These are phyloP conservation scores for Nomada ruficornis DNA, from an alignment of 2,888 invertebrate species.

Conservation along the genomic window DNA sequence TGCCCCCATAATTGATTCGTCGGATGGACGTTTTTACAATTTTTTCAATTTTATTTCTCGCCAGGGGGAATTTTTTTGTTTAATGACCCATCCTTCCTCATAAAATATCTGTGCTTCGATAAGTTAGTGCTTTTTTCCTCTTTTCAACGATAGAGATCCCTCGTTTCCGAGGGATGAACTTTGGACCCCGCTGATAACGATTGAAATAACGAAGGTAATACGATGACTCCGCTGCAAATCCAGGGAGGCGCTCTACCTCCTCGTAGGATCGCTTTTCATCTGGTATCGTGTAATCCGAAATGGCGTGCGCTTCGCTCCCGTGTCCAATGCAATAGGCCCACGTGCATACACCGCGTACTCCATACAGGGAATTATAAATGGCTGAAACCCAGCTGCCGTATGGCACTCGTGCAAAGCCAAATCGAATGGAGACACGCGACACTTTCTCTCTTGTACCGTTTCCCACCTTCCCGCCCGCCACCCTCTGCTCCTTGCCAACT, in stretches of 20 bases:
- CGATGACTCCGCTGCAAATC: conserved; percentile 53
- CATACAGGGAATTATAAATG: conserved; percentile 73
- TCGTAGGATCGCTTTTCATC: conserved; percentile 55
- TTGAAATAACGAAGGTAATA: conserved; percentile 35
- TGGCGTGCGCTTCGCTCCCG: conserved; percentile 67
- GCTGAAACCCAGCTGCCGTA: conserved; percentile 69
- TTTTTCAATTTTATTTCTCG: neutral
- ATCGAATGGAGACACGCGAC: conserved; percentile 72
- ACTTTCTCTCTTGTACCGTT: conserved; percentile 52
- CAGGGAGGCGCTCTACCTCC: conserved; percentile 37
- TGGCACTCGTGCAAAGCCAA: conserved; percentile 68
- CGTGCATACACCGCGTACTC: conserved; percentile 63
- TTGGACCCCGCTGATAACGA: conserved; percentile 22
- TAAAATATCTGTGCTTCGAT: no score
- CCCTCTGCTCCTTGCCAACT: conserved; percentile 24
- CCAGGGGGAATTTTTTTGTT: no score
- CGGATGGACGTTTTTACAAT: neutral
- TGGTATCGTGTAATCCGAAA: conserved; percentile 67
- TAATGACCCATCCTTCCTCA: no score
- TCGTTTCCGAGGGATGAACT: neutral
- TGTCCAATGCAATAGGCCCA: conserved; percentile 68
- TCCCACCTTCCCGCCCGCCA: conserved; percentile 21
- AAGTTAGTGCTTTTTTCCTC: neutral
- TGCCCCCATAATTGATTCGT: neutral
- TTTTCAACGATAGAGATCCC: neutral